phyloP scores from a whole-genome alignment of 1,140 invertebrate species.

The Heliothis virescens region DNA sequence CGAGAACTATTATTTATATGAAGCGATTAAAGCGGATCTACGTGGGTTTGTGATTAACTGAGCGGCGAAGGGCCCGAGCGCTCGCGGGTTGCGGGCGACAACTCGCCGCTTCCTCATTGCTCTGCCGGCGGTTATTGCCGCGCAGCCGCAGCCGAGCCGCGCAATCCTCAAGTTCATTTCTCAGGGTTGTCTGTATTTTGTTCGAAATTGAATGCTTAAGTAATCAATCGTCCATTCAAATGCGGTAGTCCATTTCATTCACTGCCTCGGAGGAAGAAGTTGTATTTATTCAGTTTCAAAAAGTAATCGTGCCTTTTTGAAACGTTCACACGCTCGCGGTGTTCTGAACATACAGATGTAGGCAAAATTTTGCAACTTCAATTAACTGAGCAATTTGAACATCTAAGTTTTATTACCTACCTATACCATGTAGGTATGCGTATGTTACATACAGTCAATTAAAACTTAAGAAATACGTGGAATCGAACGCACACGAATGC shows the following conservation, averaged over 20 bases:
- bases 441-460: conserved; percentile 1
- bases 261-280: not conserved
- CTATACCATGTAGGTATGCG: not conserved
- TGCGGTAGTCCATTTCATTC: conserved; percentile 19
- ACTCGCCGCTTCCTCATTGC: conserved; percentile 71
- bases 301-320: not conserved
- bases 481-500: not conserved
- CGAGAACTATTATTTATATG: conserved; percentile 49
- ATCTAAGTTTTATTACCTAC: conserved; percentile 15
- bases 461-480: conserved; percentile 8
- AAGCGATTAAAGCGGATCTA: conserved; percentile 49
- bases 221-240: conserved; percentile 33
- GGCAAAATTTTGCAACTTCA: conserved; percentile 17
- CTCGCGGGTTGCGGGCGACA: conserved; percentile 60
- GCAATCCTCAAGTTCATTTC: conserved; percentile 57
- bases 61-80: conserved; percentile 21
- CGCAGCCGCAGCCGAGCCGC: conserved; percentile 1
- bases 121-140: conserved; percentile 56
- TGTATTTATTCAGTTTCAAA: conserved; percentile 11
- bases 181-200: conserved; percentile 43
- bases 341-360: conserved; percentile 3
- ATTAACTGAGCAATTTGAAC: conserved; percentile 24
- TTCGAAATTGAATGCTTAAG: conserved; percentile 41
- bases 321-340: not conserved
- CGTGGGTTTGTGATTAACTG: conserved; percentile 51